Conservation (phyloP, 2,888 invertebrate species). For the Taenaris catops region DNA sequence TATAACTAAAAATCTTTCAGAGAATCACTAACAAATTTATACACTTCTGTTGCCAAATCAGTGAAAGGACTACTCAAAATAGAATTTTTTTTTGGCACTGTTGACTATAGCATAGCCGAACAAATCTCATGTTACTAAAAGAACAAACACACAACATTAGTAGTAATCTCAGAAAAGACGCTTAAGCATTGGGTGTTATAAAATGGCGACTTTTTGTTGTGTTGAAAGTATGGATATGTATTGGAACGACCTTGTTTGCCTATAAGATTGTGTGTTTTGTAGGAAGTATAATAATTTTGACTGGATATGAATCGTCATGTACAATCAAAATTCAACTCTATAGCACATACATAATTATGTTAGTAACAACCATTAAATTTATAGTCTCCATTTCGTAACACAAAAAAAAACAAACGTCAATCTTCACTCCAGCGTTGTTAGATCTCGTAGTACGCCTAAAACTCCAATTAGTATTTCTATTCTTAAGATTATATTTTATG, state of each 20-base stretch:
- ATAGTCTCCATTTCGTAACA: conserved; percentile 13
- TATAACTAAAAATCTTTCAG: too few relatives aligned
- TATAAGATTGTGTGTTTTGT: too few relatives aligned
- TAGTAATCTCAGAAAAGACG: conserved; percentile 10
- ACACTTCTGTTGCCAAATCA: too few relatives aligned
- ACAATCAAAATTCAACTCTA: too few relatives aligned
- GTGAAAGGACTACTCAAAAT: too few relatives aligned
- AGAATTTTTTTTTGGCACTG: too few relatives aligned
- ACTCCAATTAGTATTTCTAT: conserved; percentile 16
- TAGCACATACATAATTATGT: too few relatives aligned
- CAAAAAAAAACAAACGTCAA: conserved; percentile 10
- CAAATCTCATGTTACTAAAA: conserved; percentile 9
- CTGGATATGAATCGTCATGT: too few relatives aligned
- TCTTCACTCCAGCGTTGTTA: conserved; percentile 21
- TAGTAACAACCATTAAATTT: too few relatives aligned
- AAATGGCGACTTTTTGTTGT: conserved; percentile 5
- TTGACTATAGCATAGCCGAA: conserved; percentile 13
- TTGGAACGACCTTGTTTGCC: too few relatives aligned
- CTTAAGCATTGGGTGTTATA: conserved; percentile 7
- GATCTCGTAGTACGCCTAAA: conserved; percentile 16
- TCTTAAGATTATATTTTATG: conserved; percentile 16
- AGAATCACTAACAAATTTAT: too few relatives aligned
- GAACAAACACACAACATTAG: conserved; percentile 22
- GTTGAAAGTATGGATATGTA: background rate
- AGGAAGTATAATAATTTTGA: too few relatives aligned